These are phyloP conservation scores for Chamaetylas fuelleborni DNA, from an alignment of 2,113 vertebrate species.

Conservation along the genomic window DNA sequence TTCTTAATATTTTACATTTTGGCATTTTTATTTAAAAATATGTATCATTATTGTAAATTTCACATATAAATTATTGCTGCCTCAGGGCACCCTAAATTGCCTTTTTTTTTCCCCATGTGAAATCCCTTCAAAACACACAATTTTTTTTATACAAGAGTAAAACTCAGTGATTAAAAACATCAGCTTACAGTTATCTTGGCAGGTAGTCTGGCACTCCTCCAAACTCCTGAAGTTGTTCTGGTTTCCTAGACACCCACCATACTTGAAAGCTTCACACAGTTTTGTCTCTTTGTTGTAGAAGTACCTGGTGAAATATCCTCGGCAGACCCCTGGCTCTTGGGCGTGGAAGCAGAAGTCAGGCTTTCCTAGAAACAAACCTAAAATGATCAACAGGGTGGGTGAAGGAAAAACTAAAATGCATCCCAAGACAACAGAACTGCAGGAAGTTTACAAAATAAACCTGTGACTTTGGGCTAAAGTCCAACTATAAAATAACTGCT, in stretches of 20 bases:
- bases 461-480: neutral
- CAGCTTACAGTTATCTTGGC: constrained; percentile 74
- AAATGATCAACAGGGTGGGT: neutral
- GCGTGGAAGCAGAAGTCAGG: constrained; percentile 83
- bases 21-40: neutral
- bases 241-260: constrained; percentile 92
- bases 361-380: constrained; percentile 68
- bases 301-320: constrained; percentile 82
- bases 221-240: constrained; percentile 86
- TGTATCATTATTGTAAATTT: neutral
- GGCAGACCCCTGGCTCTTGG: constrained; percentile 84
- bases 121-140: neutral
- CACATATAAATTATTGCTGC: neutral
- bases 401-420: neutral
- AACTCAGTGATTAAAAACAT: neutral
- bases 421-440: neutral
- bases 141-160: neutral
- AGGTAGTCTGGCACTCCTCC: constrained; percentile 78
- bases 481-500: neutral
- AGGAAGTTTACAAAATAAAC: neutral
- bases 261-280: constrained; percentile 82
- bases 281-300: constrained; percentile 79
- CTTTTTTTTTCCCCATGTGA: neutral
- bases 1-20: neutral
- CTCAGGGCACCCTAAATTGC: neutral